Percentiles rank a stretch among this genome's conserved stretches.
These are phyloP conservation scores for Gephyroberyx darwinii DNA, from an alignment of 2,797 vertebrate species.

Conservation along the genomic window DNA sequence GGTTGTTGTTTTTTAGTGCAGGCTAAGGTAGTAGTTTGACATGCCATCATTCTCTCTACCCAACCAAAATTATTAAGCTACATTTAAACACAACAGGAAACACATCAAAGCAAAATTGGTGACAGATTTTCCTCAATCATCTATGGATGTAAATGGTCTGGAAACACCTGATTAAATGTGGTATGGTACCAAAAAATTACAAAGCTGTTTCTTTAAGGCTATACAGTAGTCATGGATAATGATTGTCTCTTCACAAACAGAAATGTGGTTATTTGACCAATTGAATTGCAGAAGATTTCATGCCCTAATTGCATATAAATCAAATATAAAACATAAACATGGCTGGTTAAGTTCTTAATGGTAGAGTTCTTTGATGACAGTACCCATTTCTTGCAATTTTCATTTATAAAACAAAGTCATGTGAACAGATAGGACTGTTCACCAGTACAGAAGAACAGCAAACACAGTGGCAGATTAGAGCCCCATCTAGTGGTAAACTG, in stretches of 20 bases:
- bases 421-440: not conserved
- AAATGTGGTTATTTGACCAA: too few relatives aligned
- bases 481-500: conserved; percentile 46
- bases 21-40: not conserved
- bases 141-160: too few relatives aligned
- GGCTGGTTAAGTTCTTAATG: not conserved
- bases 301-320: not conserved
- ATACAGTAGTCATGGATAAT: too few relatives aligned
- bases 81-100: too few relatives aligned
- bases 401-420: not conserved
- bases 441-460: not conserved
- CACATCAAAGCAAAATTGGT: too few relatives aligned
- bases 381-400: not conserved
- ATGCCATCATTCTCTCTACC: not conserved
- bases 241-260: too few relatives aligned
- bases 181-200: too few relatives aligned
- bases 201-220: too few relatives aligned
- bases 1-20: not conserved
- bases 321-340: not conserved
- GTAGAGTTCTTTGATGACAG: not conserved
- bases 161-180: too few relatives aligned
- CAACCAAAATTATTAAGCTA: not conserved
- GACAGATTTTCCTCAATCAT: too few relatives aligned
- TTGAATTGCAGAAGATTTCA: too few relatives aligned
- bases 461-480: not conserved